Evolutionary conservation across 2,797 vertebrate species (phyloP), one percentile per base, ranked within the genome.

Genomic region (Micropoecilia bifurca): DNA sequence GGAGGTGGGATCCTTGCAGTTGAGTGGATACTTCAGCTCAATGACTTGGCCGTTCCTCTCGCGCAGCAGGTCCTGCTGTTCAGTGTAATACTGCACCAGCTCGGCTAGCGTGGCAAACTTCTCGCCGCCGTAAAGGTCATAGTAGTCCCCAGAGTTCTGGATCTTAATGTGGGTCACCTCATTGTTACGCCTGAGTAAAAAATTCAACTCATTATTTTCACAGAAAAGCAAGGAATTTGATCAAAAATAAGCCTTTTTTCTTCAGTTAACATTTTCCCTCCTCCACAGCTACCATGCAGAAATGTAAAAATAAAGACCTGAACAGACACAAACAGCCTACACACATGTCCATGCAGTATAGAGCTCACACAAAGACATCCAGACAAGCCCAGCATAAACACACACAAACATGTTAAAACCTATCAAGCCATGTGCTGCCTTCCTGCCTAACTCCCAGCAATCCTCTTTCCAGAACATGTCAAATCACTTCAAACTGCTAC

Each of bases 161-260:
- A 97, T 97, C 94, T 98, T 98, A 71, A 97, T 98, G 93, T 98
- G 97, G 0, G 97, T 97, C 92, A 97, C 97, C 94, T 97, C 97
- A 47, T 97, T 92, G 0, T 95, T 95, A 39, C 96, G 92, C 86
- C 97, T 98, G 86, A 45, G 20, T 0, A 41, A 79, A 36, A 36
- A 66, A 3, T 10, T 83, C 50, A 83, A 18, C 22, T 33, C 22
- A n/a, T 45, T 30, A 50, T 80, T 81, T 76, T 45, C 47, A 14
- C 75, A 45, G 57, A 75, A 85, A 80, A 80, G 59, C 63, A 43
- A 74, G 28, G 14, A 30, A 61, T 28, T 75, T 57, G 25, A 9
- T 82, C 30, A 22, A 57, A 33, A 74, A 28, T n/a, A 50, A 48
- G 78, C 69, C 63, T 78, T 77, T 80, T 77, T 69, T 79, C 75